Conservation (phyloP, 2,113 vertebrate species). For the Genyomyrus donnyi region DNA sequence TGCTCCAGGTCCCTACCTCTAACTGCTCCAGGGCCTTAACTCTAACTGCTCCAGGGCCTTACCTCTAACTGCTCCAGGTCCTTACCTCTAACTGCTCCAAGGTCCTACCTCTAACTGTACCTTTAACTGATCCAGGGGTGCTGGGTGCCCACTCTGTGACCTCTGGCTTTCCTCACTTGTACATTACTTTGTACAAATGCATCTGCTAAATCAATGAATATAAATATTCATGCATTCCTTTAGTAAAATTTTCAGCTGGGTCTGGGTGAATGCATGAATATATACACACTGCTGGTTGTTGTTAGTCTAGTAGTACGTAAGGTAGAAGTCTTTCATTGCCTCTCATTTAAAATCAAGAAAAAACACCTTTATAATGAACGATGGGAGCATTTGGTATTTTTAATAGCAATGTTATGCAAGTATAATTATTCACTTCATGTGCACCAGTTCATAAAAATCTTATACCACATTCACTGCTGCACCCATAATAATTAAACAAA, state of each 20-base stretch:
- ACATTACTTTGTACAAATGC: neutral
- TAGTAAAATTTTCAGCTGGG: neutral
- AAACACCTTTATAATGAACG: too few species aligned
- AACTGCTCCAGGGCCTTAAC: too few species aligned
- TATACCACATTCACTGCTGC: neutral
- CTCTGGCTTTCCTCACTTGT: neutral
- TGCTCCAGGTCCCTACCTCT: neutral
- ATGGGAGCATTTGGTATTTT: neutral
- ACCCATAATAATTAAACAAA: slow-evolving; percentile 24
- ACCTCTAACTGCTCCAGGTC: too few species aligned
- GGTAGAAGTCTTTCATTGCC: neutral
- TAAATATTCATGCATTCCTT: neutral
- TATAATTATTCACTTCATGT: neutral
- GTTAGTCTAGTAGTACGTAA: neutral
- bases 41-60: too few species aligned
- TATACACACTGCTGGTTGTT: slow-evolving; percentile 8
- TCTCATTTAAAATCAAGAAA: neutral
- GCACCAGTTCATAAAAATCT: neutral
- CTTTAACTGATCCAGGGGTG: neutral
- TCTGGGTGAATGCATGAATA: neutral
- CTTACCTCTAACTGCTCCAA: too few species aligned
- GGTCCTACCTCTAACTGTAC: too few species aligned
- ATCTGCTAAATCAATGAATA: neutral
- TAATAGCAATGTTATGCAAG: neutral
- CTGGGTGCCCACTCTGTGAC: neutral